Percentiles rank a stretch among this genome's conserved stretches.
phyloP scores from a whole-genome alignment of 2,113 vertebrate species.

The Colinus virginianus region DNA sequence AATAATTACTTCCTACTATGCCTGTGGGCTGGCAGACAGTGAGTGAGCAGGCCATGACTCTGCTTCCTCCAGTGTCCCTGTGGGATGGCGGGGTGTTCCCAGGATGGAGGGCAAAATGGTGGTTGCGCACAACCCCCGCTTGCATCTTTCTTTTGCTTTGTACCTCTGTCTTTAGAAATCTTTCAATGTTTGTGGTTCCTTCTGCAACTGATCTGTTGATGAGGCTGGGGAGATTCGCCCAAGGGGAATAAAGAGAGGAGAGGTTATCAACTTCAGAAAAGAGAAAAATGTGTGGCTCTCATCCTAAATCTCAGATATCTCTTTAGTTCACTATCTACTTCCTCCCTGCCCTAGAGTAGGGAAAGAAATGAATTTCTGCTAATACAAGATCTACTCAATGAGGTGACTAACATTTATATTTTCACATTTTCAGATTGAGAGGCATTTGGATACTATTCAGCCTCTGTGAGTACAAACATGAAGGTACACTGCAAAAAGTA shows the following conservation, averaged over 20 bases:
- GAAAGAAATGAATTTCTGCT: background rate
- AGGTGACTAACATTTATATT: background rate
- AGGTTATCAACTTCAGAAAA: accelerated
- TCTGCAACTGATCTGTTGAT: background rate
- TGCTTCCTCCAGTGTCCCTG: background rate
- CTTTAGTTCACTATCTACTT: background rate
- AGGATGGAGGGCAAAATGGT: background rate
- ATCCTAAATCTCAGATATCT: background rate
- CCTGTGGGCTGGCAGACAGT: background rate
- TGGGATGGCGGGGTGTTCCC: background rate
- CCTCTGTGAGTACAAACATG: background rate
- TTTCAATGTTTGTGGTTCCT: accelerated
- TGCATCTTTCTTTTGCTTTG: accelerated
- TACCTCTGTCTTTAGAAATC: background rate
- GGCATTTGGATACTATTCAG: background rate
- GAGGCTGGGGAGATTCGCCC: background rate
- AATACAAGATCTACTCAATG: background rate
- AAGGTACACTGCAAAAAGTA: background rate
- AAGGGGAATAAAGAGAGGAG: accelerated
- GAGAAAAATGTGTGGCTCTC: accelerated
- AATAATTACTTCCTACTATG: constrained; percentile 30
- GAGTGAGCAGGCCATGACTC: background rate
- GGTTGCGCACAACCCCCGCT: background rate
- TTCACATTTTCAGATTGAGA: background rate
- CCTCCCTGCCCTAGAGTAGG: background rate